phyloP scores from a whole-genome alignment of 2,113 vertebrate species.

The Myotis yumanensis region DNA sequence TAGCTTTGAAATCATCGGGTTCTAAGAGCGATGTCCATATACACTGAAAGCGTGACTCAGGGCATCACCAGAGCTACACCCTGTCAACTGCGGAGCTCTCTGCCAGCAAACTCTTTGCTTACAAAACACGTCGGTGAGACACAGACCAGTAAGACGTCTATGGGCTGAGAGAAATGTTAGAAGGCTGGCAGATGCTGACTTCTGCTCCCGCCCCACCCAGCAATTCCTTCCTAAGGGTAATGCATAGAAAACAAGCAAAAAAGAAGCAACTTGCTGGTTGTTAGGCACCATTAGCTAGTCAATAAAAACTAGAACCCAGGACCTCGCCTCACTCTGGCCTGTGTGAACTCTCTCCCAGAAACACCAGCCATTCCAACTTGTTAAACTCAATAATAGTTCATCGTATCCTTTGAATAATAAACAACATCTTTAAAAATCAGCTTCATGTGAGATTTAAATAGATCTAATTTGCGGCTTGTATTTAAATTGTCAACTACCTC shows the following conservation, averaged over 20 bases:
- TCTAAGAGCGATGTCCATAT: background rate
- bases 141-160: background rate
- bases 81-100: background rate
- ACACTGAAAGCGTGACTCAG: background rate
- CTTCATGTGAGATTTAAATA: background rate
- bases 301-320: background rate
- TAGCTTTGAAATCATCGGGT: background rate
- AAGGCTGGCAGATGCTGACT: background rate
- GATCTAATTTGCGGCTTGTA: slow-evolving; percentile 38
- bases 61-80: background rate
- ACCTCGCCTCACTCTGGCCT: background rate
- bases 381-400: background rate
- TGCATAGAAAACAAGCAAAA: background rate
- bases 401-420: background rate
- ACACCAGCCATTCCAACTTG: background rate
- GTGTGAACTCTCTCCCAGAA: background rate
- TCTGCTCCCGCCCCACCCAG: background rate
- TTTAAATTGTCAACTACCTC: slow-evolving; percentile 18
- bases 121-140: background rate
- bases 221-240: background rate
- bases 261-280: background rate
- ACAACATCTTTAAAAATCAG: background rate
- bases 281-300: background rate
- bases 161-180: background rate
- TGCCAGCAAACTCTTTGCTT: background rate